Percentiles rank a stretch among this genome's conserved stretches.
Evolutionary conservation across 2,888 invertebrate species (phyloP).

Genomic region (Heliconius hortense): DNA sequence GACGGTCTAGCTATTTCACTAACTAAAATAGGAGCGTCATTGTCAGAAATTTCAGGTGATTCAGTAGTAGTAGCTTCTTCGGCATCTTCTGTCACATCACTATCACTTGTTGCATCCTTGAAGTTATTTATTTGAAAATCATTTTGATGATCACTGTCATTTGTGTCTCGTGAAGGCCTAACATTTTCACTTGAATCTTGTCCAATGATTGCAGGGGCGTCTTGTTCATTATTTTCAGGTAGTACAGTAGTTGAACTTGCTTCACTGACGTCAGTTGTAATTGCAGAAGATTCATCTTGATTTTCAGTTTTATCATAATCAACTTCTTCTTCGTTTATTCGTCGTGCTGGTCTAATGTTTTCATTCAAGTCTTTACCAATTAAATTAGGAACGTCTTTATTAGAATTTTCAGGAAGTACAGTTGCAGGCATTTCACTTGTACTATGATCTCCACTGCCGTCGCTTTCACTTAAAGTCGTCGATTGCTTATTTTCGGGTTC

Average conservation of each 20-base stretch:
- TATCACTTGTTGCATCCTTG: neutral
- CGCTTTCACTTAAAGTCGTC: conserved; percentile 20
- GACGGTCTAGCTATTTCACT: conserved; percentile 33
- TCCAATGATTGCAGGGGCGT: neutral
- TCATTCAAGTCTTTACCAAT: conserved; percentile 29
- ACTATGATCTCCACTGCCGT: conserved; percentile 15
- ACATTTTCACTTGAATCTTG: conserved; percentile 14
- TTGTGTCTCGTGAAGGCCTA: conserved; percentile 5
- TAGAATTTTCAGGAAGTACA: conserved; percentile 23
- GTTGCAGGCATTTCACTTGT: conserved; percentile 14
- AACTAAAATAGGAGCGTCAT: conserved; percentile 28
- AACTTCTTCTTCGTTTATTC: conserved; percentile 24
- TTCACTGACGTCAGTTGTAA: neutral
- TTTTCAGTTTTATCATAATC: conserved; percentile 11
- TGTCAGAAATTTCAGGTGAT: conserved; percentile 24
- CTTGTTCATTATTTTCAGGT: neutral
- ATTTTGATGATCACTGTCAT: neutral
- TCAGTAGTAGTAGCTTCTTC: conserved; percentile 18
- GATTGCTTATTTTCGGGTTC: conserved; percentile 16
- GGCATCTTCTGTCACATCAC: neutral
- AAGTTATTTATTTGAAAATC: neutral
- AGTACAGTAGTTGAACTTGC: neutral
- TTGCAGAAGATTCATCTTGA: neutral
- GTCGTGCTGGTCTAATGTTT: conserved; percentile 39
- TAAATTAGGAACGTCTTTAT: conserved; percentile 31